Evolutionary conservation across 2,888 invertebrate genomes (phyloP).

Genomic region (Harmothoe impar): DNA sequence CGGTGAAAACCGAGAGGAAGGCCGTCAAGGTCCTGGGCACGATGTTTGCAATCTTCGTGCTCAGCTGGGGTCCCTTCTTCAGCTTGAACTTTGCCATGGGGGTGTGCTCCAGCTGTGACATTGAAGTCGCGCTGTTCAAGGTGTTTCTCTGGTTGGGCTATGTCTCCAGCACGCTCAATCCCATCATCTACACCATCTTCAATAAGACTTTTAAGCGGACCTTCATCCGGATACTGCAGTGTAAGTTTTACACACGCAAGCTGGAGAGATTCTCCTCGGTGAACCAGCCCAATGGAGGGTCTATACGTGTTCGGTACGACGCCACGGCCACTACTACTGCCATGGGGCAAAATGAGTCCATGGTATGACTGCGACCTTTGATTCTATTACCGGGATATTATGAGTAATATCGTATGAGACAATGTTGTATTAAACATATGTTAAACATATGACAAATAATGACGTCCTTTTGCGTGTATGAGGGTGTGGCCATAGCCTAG

Average conservation of each 20-base stretch:
- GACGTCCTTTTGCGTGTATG: no score
- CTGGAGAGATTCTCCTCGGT: constrained; percentile 14
- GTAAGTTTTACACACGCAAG: constrained; percentile 71
- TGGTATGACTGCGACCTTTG: constrained; percentile 43
- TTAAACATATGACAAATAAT: no score
- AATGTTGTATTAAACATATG: no score
- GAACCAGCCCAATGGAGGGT: constrained; percentile 41
- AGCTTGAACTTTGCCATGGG: constrained; percentile 88
- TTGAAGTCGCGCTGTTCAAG: constrained; percentile 84
- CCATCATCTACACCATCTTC: constrained; percentile 84
- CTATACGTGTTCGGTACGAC: constrained; percentile 59
- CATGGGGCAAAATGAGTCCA: constrained; percentile 45
- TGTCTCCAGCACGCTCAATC: constrained; percentile 82
- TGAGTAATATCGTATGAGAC: no score
- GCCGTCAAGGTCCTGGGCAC: constrained; percentile 91
- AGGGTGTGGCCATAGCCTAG: no score
- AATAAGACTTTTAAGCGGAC: constrained; percentile 82
- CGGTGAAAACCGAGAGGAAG: constrained; percentile 93
- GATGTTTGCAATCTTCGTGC: constrained; percentile 82
- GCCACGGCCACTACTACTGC: constrained; percentile 51
- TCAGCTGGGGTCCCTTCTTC: constrained; percentile 83
- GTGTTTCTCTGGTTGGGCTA: constrained; percentile 83
- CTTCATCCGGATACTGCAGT: constrained; percentile 80
- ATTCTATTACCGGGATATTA: not conserved
- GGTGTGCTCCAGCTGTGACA: constrained; percentile 89